These are phyloP conservation scores for Epinotia demarniana DNA, from an alignment of 2,888 invertebrate genomes.

Conservation along the genomic window DNA sequence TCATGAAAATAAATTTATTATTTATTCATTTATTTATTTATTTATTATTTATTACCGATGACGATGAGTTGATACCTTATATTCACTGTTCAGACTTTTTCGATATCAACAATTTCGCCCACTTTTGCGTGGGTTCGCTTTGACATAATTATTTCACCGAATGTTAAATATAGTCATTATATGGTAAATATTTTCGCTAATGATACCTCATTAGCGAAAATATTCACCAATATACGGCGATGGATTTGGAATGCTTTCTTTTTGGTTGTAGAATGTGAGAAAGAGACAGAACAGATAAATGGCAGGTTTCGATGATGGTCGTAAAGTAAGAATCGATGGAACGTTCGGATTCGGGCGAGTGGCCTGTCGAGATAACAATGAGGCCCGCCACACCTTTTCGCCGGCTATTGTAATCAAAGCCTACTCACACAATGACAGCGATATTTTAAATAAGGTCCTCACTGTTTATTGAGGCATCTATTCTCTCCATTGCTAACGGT, in stretches of 20 bases:
- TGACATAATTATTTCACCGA: too few relatives aligned
- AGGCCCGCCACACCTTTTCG: conserved; percentile 35
- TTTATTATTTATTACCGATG: too few relatives aligned
- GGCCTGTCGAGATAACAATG: conserved; percentile 41
- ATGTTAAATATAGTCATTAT: too few relatives aligned
- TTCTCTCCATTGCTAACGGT: conserved; percentile 31
- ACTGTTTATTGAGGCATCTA: conserved; percentile 19
- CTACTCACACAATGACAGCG: conserved; percentile 12
- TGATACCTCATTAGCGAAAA: too few relatives aligned
- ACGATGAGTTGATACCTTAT: too few relatives aligned
- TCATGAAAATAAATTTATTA: too few relatives aligned
- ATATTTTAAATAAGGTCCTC: conserved; percentile 36
- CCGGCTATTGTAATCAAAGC: conserved; percentile 27
- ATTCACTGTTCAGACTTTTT: too few relatives aligned
- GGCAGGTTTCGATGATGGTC: conserved; percentile 11
- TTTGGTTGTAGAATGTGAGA: not conserved
- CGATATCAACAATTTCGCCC: too few relatives aligned
- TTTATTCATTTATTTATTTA: too few relatives aligned
- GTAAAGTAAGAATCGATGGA: conserved; percentile 30
- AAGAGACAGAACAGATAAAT: conserved; percentile 9
- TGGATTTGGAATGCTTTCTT: not conserved
- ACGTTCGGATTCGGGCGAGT: conserved; percentile 35
- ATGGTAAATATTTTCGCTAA: too few relatives aligned
- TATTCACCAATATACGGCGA: too few relatives aligned
- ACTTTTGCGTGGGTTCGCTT: too few relatives aligned